Conservation (phyloP, 2,113 vertebrate species). For the Labrus mixtus region DNA sequence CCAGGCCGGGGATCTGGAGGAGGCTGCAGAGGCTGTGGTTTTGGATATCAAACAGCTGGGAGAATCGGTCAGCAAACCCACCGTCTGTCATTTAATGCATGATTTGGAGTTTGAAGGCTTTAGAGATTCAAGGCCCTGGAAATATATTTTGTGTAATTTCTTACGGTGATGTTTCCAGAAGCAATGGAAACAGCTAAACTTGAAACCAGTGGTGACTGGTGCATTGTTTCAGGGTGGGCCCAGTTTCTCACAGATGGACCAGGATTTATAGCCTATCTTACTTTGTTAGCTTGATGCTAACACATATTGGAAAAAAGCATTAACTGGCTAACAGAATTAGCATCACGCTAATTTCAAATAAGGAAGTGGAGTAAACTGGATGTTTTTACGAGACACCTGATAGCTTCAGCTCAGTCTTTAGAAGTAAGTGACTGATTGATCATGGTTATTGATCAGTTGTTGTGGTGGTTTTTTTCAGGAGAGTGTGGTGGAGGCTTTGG, state of each 20-base stretch:
- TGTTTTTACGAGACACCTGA: not conserved
- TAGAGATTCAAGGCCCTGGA: not conserved
- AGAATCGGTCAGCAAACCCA: slow-evolving; percentile 81
- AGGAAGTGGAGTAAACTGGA: not conserved
- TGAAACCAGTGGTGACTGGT: not conserved
- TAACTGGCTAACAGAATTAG: too few species aligned
- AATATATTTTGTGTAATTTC: too few species aligned
- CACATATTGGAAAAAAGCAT: too few species aligned
- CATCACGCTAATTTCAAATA: too few species aligned
- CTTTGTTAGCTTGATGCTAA: too few species aligned
- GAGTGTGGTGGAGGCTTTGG: slow-evolving; percentile 78
- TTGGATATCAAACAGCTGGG: slow-evolving; percentile 81
- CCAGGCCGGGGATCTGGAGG: slow-evolving; percentile 82
- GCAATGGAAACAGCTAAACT: not conserved
- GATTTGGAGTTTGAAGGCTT: not conserved
- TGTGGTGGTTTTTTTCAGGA: slow-evolving; percentile 83
- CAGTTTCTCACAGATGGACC: too few species aligned
- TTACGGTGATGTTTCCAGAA: too few species aligned
- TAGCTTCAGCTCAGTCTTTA: not conserved
- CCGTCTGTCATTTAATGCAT: not conserved
- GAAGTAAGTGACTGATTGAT: not conserved
- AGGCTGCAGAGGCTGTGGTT: slow-evolving; percentile 75
- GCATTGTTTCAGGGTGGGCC: too few species aligned
- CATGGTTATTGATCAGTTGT: slow-evolving; percentile 42
- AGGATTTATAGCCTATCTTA: too few species aligned